These are phyloP conservation scores for Protonemura montana DNA, from an alignment of 2,888 invertebrate species.

Conservation along the genomic window DNA sequence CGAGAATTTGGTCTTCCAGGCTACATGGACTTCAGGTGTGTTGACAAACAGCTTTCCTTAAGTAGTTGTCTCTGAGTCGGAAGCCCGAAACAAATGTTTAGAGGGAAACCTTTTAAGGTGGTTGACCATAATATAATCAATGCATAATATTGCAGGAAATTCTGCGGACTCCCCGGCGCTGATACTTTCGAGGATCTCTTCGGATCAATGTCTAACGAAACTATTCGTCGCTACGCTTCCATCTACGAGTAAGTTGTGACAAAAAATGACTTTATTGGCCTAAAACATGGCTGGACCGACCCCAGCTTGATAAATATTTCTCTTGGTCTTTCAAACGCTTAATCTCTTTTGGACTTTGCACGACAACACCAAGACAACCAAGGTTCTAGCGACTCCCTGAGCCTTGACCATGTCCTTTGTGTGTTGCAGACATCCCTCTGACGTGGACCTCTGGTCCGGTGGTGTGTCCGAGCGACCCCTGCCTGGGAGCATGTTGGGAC, in stretches of 20 bases:
- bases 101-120: no score
- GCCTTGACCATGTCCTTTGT: slow-evolving; percentile 22
- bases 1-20: slow-evolving; percentile 91
- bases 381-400: no score
- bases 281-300: background rate
- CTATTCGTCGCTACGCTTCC: slow-evolving; percentile 80
- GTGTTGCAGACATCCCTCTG: slow-evolving; percentile 76
- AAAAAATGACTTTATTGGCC: background rate
- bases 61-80: no score
- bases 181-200: slow-evolving; percentile 81
- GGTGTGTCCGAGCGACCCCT: slow-evolving; percentile 91
- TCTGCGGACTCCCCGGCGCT: slow-evolving; percentile 84
- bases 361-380: no score
- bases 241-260: slow-evolving; percentile 76
- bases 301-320: background rate
- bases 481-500: slow-evolving; percentile 91
- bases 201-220: slow-evolving; percentile 89
- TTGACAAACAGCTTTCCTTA: background rate
- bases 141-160: slow-evolving; percentile 66
- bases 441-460: slow-evolving; percentile 94
- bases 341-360: no score
- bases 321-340: background rate
- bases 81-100: no score
- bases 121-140: background rate
- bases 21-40: slow-evolving; percentile 84